Conservation (phyloP, 2,888 invertebrate genomes). For the Podabrus alpinus region DNA sequence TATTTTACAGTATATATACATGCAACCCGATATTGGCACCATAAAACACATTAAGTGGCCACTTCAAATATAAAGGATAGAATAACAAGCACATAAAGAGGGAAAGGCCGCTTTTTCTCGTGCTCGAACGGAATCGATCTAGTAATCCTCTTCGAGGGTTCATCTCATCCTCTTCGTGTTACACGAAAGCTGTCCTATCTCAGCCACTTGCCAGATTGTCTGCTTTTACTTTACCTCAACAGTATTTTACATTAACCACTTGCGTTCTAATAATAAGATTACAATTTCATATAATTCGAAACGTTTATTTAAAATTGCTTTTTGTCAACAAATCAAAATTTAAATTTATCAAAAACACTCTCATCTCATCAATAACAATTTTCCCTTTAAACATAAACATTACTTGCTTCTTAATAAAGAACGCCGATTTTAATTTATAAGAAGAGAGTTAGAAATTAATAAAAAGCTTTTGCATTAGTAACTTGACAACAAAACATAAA, state of each 20-base stretch:
- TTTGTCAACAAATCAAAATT: not conserved
- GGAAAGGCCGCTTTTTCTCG: constrained; percentile 43
- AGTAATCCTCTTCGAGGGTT: constrained; percentile 51
- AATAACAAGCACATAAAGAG: constrained; percentile 54
- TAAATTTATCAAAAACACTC: not conserved
- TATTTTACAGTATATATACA: constrained; percentile 47
- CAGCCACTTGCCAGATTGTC: constrained; percentile 37
- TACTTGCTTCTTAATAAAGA: not conserved
- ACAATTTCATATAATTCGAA: constrained; percentile 4
- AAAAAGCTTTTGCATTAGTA: constrained; percentile 3
- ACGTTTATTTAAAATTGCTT: not conserved
- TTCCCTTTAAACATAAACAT: not conserved
- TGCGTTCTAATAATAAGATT: constrained; percentile 11
- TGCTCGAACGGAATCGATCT: constrained; percentile 51
- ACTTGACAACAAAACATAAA: not conserved
- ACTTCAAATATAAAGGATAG: constrained; percentile 53
- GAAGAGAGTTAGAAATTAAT: not conserved
- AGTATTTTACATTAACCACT: constrained; percentile 27
- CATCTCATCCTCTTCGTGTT: constrained; percentile 37
- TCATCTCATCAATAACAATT: not conserved
- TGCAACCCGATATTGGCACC: constrained; percentile 50
- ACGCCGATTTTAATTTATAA: not conserved
- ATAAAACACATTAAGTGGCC: constrained; percentile 54
- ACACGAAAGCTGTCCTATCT: constrained; percentile 31
- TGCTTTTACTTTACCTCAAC: constrained; percentile 32